These are phyloP conservation scores for Corythornis leucogaster DNA, from an alignment of 2,797 vertebrate genomes.

Conservation along the genomic window DNA sequence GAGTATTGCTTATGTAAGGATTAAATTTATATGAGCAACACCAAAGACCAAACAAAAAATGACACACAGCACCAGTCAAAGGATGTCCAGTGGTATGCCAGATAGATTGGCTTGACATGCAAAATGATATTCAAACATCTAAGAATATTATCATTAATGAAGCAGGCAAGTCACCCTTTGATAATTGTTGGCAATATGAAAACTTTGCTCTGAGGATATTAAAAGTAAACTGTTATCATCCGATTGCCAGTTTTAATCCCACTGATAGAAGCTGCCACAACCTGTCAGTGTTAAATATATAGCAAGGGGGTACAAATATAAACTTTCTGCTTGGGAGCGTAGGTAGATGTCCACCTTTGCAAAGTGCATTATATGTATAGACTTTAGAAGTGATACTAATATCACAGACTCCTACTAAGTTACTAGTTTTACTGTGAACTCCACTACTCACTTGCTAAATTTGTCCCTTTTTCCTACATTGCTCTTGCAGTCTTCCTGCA, in stretches of 20 bases:
- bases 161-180: slow-evolving; percentile 53
- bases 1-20: slow-evolving; percentile 8
- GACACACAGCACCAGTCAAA: slow-evolving; percentile 60
- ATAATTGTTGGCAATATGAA: slow-evolving; percentile 64
- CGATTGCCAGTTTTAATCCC: slow-evolving; percentile 59
- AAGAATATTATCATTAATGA: slow-evolving; percentile 57
- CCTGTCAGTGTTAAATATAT: slow-evolving; percentile 48
- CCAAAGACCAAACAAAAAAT: slow-evolving; percentile 56
- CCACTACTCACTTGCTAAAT: slow-evolving; percentile 49
- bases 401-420: slow-evolving; percentile 43
- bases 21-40: slow-evolving; percentile 47
- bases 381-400: slow-evolving; percentile 64
- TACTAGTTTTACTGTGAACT: slow-evolving; percentile 44
- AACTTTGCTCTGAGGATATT: slow-evolving; percentile 69
- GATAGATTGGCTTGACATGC: slow-evolving; percentile 44
- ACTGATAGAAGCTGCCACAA: slow-evolving; percentile 20
- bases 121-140: slow-evolving; percentile 57
- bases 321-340: slow-evolving; percentile 24
- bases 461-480: slow-evolving; percentile 52
- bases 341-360: slow-evolving; percentile 60
- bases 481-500: slow-evolving; percentile 44
- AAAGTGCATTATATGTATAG: slow-evolving; percentile 38
- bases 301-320: slow-evolving; percentile 21
- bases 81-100: slow-evolving; percentile 35
- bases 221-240: slow-evolving; percentile 58